Conservation (phyloP, 2,888 invertebrate species). For the Creontiades dilutus region DNA sequence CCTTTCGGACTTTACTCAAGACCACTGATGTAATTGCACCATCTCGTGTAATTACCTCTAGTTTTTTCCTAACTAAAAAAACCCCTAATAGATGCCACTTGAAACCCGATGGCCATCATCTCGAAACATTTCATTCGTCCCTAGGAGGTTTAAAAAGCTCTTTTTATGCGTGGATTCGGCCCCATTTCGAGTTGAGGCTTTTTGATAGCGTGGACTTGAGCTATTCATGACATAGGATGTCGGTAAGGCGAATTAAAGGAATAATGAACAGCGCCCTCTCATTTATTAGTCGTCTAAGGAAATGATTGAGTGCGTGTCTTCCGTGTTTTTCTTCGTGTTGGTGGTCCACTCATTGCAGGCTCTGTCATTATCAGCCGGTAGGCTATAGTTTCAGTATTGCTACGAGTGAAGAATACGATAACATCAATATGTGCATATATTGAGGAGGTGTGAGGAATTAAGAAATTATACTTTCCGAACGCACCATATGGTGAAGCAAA, state of each 20-base stretch:
- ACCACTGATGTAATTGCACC: neutral
- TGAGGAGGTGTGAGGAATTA: too few species aligned
- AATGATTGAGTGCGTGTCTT: neutral
- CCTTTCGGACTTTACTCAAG: neutral
- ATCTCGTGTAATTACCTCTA: neutral
- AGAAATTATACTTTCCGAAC: too few species aligned
- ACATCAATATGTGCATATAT: too few species aligned
- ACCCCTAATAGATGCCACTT: neutral
- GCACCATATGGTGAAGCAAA: too few species aligned
- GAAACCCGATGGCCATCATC: neutral
- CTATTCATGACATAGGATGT: neutral
- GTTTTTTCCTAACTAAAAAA: neutral
- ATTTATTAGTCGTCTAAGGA: neutral
- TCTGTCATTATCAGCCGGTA: too few species aligned
- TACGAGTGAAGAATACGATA: too few species aligned
- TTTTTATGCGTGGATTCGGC: neutral
- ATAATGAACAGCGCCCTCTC: neutral
- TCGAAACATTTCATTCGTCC: neutral
- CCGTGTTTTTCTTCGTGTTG: neutral
- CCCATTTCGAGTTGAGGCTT: neutral
- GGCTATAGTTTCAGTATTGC: too few species aligned
- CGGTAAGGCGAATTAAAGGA: constrained; percentile 19
- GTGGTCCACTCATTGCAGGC: neutral
- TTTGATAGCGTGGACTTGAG: neutral
- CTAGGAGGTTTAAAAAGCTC: neutral